phyloP scores from a whole-genome alignment of 1,140 invertebrate species.

The Galleria mellonella region DNA sequence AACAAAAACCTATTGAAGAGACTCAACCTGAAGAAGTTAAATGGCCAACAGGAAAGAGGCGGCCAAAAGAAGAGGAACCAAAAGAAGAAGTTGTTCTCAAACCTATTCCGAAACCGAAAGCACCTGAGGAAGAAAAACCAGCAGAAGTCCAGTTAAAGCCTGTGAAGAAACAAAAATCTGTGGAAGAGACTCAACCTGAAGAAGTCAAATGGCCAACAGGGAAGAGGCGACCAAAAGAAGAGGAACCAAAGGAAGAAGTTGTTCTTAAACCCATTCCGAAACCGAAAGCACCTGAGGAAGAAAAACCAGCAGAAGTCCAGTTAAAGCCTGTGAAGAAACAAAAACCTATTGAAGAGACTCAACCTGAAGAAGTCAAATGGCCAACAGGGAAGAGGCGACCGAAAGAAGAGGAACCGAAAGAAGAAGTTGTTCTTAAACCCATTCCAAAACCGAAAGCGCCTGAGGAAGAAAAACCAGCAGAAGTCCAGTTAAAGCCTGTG shows the following conservation, averaged over 20 bases:
- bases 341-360: neutral
- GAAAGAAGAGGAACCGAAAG: neutral
- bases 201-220: constrained; percentile 1
- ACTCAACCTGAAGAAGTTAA: constrained; percentile 1
- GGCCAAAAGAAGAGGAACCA: neutral
- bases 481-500: constrained; percentile 11
- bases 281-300: neutral
- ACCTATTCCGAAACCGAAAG: neutral
- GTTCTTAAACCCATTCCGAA: neutral
- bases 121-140: neutral
- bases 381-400: neutral
- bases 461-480: constrained; percentile 18
- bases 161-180: neutral
- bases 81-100: constrained; percentile 4
- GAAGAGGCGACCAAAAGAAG: neutral
- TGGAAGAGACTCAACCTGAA: constrained; percentile 1
- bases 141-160: neutral
- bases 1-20: constrained; percentile 6
- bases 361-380: constrained; percentile 1
- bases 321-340: neutral
- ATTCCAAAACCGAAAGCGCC: constrained; percentile 10
- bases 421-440: constrained; percentile 1
- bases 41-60: neutral
- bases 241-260: constrained; percentile 1
- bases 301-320: neutral